These are phyloP conservation scores for Eilema sororculum DNA, from an alignment of 2,888 invertebrate genomes.

Conservation along the genomic window DNA sequence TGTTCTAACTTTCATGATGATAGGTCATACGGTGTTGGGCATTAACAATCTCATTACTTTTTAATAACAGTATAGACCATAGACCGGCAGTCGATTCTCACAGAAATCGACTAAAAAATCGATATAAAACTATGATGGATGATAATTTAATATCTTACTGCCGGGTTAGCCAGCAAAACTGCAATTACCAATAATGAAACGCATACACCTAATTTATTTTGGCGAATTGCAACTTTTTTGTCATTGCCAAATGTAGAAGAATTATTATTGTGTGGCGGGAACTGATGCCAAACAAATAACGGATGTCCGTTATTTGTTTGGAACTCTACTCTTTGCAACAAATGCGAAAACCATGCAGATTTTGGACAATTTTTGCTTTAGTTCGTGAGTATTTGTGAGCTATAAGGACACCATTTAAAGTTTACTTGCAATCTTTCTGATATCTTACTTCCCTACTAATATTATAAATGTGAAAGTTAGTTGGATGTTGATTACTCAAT, in stretches of 20 bases:
- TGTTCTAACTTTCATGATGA: background rate
- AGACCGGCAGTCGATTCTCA: background rate
- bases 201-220: constrained; percentile 5
- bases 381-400: too few species aligned
- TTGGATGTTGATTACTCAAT: too few species aligned
- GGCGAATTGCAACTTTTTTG: constrained; percentile 1
- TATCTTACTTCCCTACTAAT: too few species aligned
- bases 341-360: background rate
- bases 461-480: too few species aligned
- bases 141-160: background rate
- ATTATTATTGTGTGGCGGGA: background rate
- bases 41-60: constrained; percentile 1
- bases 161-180: background rate
- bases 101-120: background rate
- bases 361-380: background rate
- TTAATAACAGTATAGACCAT: background rate
- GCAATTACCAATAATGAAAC: background rate
- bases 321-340: background rate
- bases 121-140: background rate
- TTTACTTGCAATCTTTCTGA: too few species aligned
- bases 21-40: background rate
- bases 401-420: too few species aligned
- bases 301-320: background rate
- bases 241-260: background rate
- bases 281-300: background rate